Base-by-base conservation (phyloP, 92 coral and sea anemone genomes). In the Porites rus region DNA sequence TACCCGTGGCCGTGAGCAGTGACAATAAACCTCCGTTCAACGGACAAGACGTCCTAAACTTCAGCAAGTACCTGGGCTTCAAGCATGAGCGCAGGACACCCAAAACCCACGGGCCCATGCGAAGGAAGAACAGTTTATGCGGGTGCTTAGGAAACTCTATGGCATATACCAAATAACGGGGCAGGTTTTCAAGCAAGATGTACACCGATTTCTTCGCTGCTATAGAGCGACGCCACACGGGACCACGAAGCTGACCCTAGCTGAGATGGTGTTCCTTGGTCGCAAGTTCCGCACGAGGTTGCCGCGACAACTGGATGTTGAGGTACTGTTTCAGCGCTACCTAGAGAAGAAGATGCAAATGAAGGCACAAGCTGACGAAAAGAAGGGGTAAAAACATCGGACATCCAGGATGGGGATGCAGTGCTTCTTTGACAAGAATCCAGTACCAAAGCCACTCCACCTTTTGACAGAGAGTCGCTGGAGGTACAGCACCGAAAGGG, bases 41-140 rank as follows among this genome's bases (percentile, higher is more conserved):
- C 11, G 65, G 91, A 14, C 21, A 68, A 56, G 88, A 88, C 38
- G 75, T 75, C 67, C 25, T 25, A 6, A 16, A 77, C 77, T 58
- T 77, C 61, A 77, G 83, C 83, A 85, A 20, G 68, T 69, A 54
- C 74, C 51, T 91, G 80, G 87, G 76, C 72, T 86, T 70, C n/a
- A 24, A 19, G 0, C 77, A 80, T 9, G 80, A 75, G 63, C 71
- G 56, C 21, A 88, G 82, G 63, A 88, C 72, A 20, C 83, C 88
- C 8, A 38, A 14, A 68, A 66, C 77, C 88, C 54, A 1, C 79
- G 82, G 54, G 78, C 88, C 53, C 82, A 88, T 69, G 91, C 28
- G 7, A 74, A 86, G 38, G 79, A 74, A 2, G 85, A 86, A 66
- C 90, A 86, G 78, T 86, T 86, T 38, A 77, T 69, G 79, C 78